Base-by-base conservation (phyloP, 2,888 invertebrate species). In the Agrotis clavis region DNA sequence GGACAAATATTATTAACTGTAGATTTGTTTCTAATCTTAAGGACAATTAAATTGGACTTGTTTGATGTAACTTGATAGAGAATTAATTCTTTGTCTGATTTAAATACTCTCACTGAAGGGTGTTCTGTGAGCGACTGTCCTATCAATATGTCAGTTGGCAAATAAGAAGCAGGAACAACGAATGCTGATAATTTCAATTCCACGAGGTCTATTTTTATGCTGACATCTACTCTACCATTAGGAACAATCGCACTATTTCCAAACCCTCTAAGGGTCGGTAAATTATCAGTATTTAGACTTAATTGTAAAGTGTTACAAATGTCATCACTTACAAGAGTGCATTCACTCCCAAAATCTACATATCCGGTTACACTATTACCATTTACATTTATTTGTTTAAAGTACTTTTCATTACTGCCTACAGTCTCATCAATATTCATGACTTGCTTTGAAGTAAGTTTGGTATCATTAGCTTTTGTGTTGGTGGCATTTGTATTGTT, bases 271-370 rank as follows among this genome's bases (percentile, higher is more conserved):
- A 48, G 48, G 48, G 18, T 48, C 48, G 48, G 48, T 48, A 48
- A 48, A 48, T 48, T 48, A 48, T 18, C 11, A 48, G 48, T 48
- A 48, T 48, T 48, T 18, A 48, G 2, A 48, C 18, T 48, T 48
- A 48, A 48, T 48, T 48, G 48, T 48, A 48, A 48, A 48, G 48
- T 48, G 1, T 30, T 48, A 48, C 48, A 48, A 18, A 48, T 53
- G 21, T 53, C 19, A 19, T 53, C 53, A 53, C 53, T 53, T 11
- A 53, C 21, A n/a, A 53, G 53, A 53, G 21, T 19, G 53, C 53
- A 53, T 21, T 53, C 53, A 21, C 53, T 53, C 13, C 53, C 53
- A 53, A 53, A 53, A 21, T 53, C 53, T 19, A 53, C 14, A 53
- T 53, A 53, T 21, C 21, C 19, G 13, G 16, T 48, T 48, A 48